These are phyloP conservation scores for Bradypus variegatus DNA, from an alignment of 2,797 vertebrate species.

Conservation along the genomic window DNA sequence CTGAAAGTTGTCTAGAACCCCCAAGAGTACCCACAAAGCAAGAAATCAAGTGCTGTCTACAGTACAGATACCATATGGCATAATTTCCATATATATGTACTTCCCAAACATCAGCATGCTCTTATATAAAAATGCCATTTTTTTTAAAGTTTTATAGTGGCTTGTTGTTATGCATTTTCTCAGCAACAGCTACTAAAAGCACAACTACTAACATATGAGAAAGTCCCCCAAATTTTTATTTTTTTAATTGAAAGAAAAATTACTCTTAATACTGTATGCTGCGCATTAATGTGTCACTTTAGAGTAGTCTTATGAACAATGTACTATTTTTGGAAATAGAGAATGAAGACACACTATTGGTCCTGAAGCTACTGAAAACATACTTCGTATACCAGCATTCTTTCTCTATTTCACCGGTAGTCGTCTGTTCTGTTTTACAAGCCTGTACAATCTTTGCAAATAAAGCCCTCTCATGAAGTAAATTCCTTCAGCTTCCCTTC, in stretches of 20 bases:
- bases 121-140: no score
- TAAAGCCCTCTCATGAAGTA: background rate
- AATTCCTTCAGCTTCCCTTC: background rate
- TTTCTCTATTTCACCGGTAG: background rate
- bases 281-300: background rate
- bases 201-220: background rate
- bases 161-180: background rate
- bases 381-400: background rate
- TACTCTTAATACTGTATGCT: background rate
- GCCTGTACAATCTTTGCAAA: background rate
- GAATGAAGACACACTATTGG: background rate
- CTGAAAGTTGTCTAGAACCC: background rate
- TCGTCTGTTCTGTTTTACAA: background rate
- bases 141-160: background rate
- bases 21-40: background rate
- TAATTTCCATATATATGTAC: background rate
- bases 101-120: background rate
- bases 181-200: constrained; percentile 27
- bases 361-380: background rate
- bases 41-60: background rate
- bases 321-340: constrained; percentile 25
- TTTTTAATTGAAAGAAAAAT: constrained; percentile 15
- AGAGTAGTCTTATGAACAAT: background rate
- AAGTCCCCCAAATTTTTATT: background rate
- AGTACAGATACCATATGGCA: background rate